Percentiles rank a stretch among this genome's conserved stretches.
These are phyloP conservation scores for Ophion costatus DNA, from an alignment of 2,888 invertebrate genomes.

Conservation along the genomic window DNA sequence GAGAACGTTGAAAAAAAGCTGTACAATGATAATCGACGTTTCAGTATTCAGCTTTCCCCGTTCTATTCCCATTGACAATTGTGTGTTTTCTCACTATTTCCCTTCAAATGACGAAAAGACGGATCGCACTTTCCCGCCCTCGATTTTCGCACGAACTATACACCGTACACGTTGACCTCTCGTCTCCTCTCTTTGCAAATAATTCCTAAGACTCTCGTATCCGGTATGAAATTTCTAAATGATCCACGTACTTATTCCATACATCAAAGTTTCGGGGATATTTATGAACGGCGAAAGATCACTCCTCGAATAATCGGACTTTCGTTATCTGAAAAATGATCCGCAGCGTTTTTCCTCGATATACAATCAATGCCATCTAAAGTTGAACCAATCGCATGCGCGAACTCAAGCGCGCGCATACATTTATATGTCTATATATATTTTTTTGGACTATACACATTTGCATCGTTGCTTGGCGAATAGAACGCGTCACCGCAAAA, in stretches of 20 bases:
- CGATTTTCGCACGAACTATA: conserved; percentile 37
- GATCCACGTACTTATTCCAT: conserved; percentile 49
- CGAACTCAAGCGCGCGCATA: background rate
- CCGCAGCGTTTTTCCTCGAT: conserved; percentile 41
- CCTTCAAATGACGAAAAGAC: conserved; percentile 12
- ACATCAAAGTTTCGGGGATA: conserved; percentile 19
- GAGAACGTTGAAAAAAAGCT: conserved; percentile 44
- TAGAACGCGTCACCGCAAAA: conserved; percentile 35
- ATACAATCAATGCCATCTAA: conserved; percentile 62
- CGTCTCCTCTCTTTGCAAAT: conserved; percentile 52
- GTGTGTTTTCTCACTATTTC: conserved; percentile 31
- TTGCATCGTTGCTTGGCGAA: conserved; percentile 65
- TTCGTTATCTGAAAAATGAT: conserved; percentile 34
- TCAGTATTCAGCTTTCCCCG: conserved; percentile 35
- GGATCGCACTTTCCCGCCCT: conserved; percentile 17
- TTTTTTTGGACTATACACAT: conserved; percentile 63
- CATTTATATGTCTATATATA: conserved; percentile 1
- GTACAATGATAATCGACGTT: conserved; percentile 64
- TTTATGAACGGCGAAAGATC: conserved; percentile 28
- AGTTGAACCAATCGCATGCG: conserved; percentile 52
- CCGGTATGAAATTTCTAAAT: conserved; percentile 61
- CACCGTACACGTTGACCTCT: conserved; percentile 42
- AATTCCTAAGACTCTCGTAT: conserved; percentile 46
- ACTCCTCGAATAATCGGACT: conserved; percentile 39
- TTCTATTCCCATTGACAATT: conserved; percentile 38